phyloP scores from a whole-genome alignment of 2,888 invertebrate genomes.

The Patella caerulea region DNA sequence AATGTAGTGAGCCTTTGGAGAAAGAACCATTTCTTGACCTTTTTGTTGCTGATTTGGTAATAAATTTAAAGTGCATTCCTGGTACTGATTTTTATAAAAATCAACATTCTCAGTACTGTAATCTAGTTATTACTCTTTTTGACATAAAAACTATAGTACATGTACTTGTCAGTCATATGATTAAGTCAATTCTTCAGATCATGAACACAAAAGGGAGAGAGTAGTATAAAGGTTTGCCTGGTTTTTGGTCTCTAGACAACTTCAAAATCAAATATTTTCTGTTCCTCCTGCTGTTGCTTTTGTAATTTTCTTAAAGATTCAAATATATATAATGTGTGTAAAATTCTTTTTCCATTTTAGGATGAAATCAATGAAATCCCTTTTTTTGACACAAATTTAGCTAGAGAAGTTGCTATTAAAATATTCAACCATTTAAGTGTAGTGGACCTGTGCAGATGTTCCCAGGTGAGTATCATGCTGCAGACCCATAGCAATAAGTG shows the following conservation, averaged over 20 bases:
- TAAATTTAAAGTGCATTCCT: too few species aligned
- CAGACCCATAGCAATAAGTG: too few species aligned
- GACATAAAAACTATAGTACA: not conserved
- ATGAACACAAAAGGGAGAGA: too few species aligned
- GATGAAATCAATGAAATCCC: conserved; percentile 68
- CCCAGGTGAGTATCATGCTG: conserved; percentile 49
- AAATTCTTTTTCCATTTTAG: conserved; percentile 40
- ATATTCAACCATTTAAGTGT: conserved; percentile 64
- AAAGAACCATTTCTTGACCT: conserved; percentile 49
- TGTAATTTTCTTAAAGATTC: too few species aligned
- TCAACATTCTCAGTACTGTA: too few species aligned
- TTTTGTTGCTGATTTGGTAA: conserved; percentile 60
- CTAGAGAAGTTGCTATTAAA: conserved; percentile 67
- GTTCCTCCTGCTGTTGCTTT: too few species aligned
- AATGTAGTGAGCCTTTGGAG: conserved; percentile 25
- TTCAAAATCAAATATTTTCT: too few species aligned
- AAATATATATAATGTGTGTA: not conserved
- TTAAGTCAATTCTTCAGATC: not conserved
- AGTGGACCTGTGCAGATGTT: conserved; percentile 64
- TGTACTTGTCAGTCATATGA: not conserved
- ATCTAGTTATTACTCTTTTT: too few species aligned
- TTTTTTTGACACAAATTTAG: conserved; percentile 66
- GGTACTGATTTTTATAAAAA: too few species aligned
- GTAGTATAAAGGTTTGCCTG: too few species aligned
- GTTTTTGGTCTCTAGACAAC: too few species aligned